Evolutionary conservation across 64 coral and sea anemone genomes (phyloP), one percentile per base, ranked within the genome.

Genomic region (Pachyseris speciosa): DNA sequence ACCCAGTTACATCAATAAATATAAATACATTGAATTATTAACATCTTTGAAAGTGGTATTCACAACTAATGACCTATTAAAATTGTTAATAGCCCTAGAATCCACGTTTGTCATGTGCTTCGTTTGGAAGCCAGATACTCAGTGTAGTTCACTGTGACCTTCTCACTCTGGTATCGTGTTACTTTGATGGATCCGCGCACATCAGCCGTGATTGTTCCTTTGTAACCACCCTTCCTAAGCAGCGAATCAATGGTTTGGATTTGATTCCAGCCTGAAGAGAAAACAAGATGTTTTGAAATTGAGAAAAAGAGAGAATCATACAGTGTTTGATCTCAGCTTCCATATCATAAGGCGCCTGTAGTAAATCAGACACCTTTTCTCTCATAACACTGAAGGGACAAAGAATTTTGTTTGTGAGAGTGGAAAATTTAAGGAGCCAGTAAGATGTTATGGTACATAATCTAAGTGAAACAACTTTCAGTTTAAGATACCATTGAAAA

Each of bases 131-230:
- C 97, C 45, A 87, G 37, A 65, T 95, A 99, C 89, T 99, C 97
- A 52, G 50, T 99, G 70, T 99, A 99, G 84, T 80, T 67, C 67
- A 99, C 97, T 30, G 85, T 95, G 26, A 99, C 97, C 83, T 99
- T 99, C 86, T 99, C 97, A 93, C 97, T 99, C 85, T 93, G 97
- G 74, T 99, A 99, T 36, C 97, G 79, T 43, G 94, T 95, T 66
- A 99, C 87, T 93, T 99, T 99, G n/a, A 95, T 75, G 19, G 97
- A 93, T 24, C 90, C 95, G 48, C 94, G 94, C 42, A 95, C 86
- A 24, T 94, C 86, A 3, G 93, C 90, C 27, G 89, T 89, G 70
- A 99, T 99, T 9, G 94, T 91, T 19, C 93, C 97, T 86, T 99
- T 99, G 74, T 64, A 99, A 16, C 97, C 97, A 34, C 97, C 97